Evolutionary conservation across 2,888 invertebrate genomes (phyloP).

Genomic region (Odontomyia ornata): DNA sequence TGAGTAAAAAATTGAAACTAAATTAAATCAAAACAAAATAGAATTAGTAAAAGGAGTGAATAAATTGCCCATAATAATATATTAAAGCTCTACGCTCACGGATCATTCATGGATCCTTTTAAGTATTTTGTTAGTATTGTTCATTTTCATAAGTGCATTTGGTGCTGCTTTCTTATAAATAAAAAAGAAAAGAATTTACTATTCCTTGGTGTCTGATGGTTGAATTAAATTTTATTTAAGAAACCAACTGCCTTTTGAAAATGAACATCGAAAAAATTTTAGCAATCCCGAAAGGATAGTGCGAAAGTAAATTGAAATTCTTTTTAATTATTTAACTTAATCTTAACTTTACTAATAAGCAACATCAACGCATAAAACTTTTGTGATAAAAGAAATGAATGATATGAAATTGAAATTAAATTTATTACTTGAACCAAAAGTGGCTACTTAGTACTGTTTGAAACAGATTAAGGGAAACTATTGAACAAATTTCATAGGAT

Average conservation of each 20-base stretch:
- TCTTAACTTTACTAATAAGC: conserved; percentile 26
- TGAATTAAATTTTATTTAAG: neutral
- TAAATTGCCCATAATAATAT: neutral
- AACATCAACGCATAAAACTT: conserved; percentile 33
- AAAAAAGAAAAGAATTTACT: too few species aligned
- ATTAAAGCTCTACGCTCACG: neutral
- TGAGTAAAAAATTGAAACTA: conserved; percentile 23
- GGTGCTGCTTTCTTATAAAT: too few species aligned
- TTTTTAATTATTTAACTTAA: conserved; percentile 11
- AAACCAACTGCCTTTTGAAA: conserved; percentile 5
- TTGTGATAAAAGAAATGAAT: conserved; percentile 36
- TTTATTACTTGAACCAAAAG: conserved; percentile 30
- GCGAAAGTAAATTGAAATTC: neutral
- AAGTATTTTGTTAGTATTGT: neutral
- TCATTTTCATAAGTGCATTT: neutral
- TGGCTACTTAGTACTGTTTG: conserved; percentile 7
- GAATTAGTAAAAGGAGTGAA: neutral
- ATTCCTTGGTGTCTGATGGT: neutral
- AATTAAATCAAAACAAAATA: neutral
- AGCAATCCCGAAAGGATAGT: conserved; percentile 7
- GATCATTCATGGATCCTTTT: neutral
- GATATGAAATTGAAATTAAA: neutral
- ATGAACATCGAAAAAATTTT: neutral
- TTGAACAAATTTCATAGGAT: neutral
- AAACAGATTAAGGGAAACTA: neutral